A percentile compares a stretch with the other conserved stretches of the same genome.
Evolutionary conservation across 1,140 invertebrate species (phyloP).

Genomic region (Rhopalosiphum padi): DNA sequence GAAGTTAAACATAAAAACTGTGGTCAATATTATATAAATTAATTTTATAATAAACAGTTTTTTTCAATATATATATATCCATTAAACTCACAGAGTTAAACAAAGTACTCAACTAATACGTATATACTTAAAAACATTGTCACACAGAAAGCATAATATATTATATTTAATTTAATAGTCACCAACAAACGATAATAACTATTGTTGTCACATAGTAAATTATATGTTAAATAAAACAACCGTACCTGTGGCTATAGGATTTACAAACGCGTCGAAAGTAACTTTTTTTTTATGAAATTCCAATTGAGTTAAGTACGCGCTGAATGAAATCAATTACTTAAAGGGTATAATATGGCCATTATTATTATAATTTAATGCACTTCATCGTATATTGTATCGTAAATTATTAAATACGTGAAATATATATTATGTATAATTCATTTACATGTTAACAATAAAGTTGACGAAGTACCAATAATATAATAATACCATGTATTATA

Average conservation of each 20-base stretch:
- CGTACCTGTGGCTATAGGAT: background rate
- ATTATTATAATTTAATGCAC: background rate
- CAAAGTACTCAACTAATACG: background rate
- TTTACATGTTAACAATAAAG: background rate
- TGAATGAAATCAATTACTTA: conserved; percentile 11
- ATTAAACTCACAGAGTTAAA: background rate
- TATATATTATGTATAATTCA: too few relatives aligned
- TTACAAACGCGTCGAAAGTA: background rate
- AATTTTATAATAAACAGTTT: background rate
- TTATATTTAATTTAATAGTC: background rate
- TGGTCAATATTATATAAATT: background rate
- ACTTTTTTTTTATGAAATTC: background rate
- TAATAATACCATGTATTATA: too few relatives aligned
- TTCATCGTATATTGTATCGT: background rate
- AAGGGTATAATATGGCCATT: background rate
- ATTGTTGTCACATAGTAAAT: background rate
- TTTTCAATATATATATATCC: background rate
- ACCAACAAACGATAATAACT: background rate
- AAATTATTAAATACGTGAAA: background rate
- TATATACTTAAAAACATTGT: background rate
- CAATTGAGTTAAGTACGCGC: background rate
- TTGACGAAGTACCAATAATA: background rate
- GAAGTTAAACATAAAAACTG: background rate
- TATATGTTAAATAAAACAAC: background rate
- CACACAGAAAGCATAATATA: background rate